Base-by-base conservation (phyloP, 2,113 vertebrate genomes). In the Craseonycteris thonglongyai region DNA sequence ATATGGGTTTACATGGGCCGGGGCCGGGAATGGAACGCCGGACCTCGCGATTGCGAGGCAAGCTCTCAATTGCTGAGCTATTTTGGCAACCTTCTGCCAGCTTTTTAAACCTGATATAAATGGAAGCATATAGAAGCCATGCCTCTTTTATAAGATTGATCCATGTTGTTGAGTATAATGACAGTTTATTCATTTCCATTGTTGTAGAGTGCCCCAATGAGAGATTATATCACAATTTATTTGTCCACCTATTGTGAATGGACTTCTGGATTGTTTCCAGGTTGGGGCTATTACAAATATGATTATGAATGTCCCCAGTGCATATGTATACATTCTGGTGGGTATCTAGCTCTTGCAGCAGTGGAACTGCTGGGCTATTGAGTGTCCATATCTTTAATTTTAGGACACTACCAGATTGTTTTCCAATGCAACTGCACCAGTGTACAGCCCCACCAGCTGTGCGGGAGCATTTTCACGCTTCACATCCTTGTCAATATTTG, bases 51-150 rank as follows among this genome's bases (percentile, higher is more conserved):
- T n/a, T n/a, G n/a, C n/a, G n/a, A n/a, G n/a, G n/a, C n/a, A n/a
- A n/a, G n/a, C n/a, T n/a, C n/a, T n/a, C n/a, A n/a, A n/a, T n/a
- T n/a, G n/a, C n/a, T n/a, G n/a, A n/a, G n/a, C n/a, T n/a, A n/a
- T n/a, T n/a, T n/a, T n/a, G n/a, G n/a, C n/a, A n/a, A n/a, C n/a
- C n/a, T n/a, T n/a, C n/a, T 63, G 19, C 40, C 65, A 78, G 1
- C 13, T 82, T 87, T 90, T 61, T 86, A 40, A 59, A 71, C 18
- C 59, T 63, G 40, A 86, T 51, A 40, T 63, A 79, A 79, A 85
- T 10, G 24, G 65, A 80, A 72, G 16, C 40, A 68, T n/a, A 26
- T 21, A 79, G 75, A 61, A 85, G 21, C 13, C 26, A 0, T 49
- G 49, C 26, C 47, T 61, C 71, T 82, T 42, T 69, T 93, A 3